Evolutionary conservation across 2,888 invertebrate genomes (phyloP).

Genomic region (Synergus laeviventris): DNA sequence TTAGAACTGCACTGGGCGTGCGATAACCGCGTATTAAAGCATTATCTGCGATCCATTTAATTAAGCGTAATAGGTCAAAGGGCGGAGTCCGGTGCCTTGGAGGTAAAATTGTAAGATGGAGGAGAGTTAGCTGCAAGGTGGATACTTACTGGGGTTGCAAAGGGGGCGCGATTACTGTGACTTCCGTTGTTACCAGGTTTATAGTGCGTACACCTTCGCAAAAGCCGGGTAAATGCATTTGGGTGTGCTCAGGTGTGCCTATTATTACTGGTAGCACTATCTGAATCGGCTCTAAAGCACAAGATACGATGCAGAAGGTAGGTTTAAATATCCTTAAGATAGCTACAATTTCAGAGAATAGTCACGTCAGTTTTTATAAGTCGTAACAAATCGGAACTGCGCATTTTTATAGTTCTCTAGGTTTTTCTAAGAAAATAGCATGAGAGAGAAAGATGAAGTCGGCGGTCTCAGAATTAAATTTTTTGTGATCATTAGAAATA

Average conservation of each 20-base stretch:
- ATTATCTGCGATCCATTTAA: constrained; percentile 29
- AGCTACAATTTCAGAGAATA: constrained; percentile 13
- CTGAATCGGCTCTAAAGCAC: constrained; percentile 23
- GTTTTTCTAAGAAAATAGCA: neutral
- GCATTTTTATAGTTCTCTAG: neutral
- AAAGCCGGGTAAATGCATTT: constrained; percentile 1
- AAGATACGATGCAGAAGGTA: constrained; percentile 12
- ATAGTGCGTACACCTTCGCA: constrained; percentile 35
- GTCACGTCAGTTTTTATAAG: neutral
- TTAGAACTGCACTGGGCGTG: constrained; percentile 1
- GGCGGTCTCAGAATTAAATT: neutral
- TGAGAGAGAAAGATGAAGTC: neutral
- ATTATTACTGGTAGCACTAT: constrained; percentile 29
- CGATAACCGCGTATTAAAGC: constrained; percentile 32
- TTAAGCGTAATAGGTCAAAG: constrained; percentile 35
- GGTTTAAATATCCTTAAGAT: constrained; percentile 33
- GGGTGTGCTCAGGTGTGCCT: constrained; percentile 20
- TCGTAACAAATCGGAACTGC: neutral
- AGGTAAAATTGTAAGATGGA: constrained; percentile 12
- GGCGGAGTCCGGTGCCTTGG: constrained; percentile 11
- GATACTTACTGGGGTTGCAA: neutral
- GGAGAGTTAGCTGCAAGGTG: constrained; percentile 4
- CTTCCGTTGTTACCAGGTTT: constrained; percentile 32
- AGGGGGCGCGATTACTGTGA: constrained; percentile 32
- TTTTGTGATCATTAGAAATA: no score